Evolutionary conservation across 2,888 invertebrate species (phyloP).

Genomic region (Callimorpha dominula): DNA sequence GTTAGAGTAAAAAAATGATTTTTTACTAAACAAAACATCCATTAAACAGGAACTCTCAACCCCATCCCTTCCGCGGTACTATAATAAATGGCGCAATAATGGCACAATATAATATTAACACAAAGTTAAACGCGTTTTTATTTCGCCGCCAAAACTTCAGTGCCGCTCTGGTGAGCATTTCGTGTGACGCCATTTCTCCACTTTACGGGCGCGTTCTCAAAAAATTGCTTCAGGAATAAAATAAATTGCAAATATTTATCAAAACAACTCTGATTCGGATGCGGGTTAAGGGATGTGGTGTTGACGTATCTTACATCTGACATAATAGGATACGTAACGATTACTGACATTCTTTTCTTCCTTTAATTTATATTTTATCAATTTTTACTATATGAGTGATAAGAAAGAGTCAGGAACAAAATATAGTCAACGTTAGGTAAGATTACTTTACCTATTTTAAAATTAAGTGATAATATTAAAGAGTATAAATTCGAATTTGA

Average conservation of each 20-base stretch:
- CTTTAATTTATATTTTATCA: slow-evolving; percentile 1
- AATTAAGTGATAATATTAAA: not conserved
- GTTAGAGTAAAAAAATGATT: slow-evolving; percentile 77
- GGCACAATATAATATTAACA: slow-evolving; percentile 87
- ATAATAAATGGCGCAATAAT: slow-evolving; percentile 86
- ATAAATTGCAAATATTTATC: slow-evolving; percentile 84
- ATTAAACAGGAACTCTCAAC: slow-evolving; percentile 82
- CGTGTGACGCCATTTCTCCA: slow-evolving; percentile 72
- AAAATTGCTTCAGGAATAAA: slow-evolving; percentile 78
- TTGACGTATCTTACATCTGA: slow-evolving; percentile 37
- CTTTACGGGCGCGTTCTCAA: slow-evolving; percentile 73
- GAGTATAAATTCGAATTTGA: not conserved
- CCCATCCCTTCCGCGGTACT: slow-evolving; percentile 83
- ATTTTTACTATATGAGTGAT: not conserved
- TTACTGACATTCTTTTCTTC: slow-evolving; percentile 4
- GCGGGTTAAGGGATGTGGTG: slow-evolving; percentile 59
- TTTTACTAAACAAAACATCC: slow-evolving; percentile 83
- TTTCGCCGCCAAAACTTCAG: slow-evolving; percentile 81
- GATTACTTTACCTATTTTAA: not conserved
- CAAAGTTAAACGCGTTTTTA: slow-evolving; percentile 86
- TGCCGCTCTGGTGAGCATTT: slow-evolving; percentile 69
- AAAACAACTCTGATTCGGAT: slow-evolving; percentile 66
- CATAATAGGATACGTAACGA: slow-evolving; percentile 14
- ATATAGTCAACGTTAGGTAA: not conserved
- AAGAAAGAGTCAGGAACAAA: not conserved